phyloP scores from a whole-genome alignment of 2,888 invertebrate genomes.

The Anoncus sp. region DNA sequence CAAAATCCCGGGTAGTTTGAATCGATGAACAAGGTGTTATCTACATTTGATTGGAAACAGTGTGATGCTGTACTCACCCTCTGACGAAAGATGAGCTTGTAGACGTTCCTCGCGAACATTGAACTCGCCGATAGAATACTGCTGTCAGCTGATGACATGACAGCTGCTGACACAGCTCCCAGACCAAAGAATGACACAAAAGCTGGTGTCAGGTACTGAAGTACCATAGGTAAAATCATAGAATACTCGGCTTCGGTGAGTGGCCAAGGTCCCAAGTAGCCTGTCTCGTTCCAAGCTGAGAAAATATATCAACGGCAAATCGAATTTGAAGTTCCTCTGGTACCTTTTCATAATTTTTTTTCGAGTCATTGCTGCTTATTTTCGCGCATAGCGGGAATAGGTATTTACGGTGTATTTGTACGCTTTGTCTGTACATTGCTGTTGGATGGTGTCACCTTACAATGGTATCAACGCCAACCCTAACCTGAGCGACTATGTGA shows the following conservation, averaged over 20 bases:
- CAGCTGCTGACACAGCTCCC: slow-evolving; percentile 99
- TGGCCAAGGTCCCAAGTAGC: slow-evolving; percentile 90
- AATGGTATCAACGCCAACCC: slow-evolving; percentile 9
- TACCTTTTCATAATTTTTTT: no score
- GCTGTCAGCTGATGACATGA: slow-evolving; percentile 99
- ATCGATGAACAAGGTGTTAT: not conserved
- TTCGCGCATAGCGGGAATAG: slow-evolving; percentile 18
- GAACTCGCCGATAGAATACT: slow-evolving; percentile 99
- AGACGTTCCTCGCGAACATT: slow-evolving; percentile 99
- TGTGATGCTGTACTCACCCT: slow-evolving; percentile 84
- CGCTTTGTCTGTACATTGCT: no score
- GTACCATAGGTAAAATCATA: slow-evolving; percentile 98
- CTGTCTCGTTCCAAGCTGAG: slow-evolving; percentile 98
- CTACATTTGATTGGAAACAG: not conserved
- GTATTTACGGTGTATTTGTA: not conserved
- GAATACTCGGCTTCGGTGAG: slow-evolving; percentile 92
- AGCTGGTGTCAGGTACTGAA: slow-evolving; percentile 98
- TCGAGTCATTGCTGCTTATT: no score
- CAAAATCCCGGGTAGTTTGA: not conserved
- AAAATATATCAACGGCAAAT: slow-evolving; percentile 52
- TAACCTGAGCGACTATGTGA: slow-evolving; percentile 34
- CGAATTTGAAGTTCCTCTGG: slow-evolving; percentile 67
- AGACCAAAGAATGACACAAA: slow-evolving; percentile 99
- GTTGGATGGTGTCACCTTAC: not conserved
- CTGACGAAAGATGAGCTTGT: slow-evolving; percentile 98